Evolutionary conservation across 2,888 invertebrate genomes (phyloP), one percentile per base, ranked within the genome.

Genomic region (Thyatira batis): DNA sequence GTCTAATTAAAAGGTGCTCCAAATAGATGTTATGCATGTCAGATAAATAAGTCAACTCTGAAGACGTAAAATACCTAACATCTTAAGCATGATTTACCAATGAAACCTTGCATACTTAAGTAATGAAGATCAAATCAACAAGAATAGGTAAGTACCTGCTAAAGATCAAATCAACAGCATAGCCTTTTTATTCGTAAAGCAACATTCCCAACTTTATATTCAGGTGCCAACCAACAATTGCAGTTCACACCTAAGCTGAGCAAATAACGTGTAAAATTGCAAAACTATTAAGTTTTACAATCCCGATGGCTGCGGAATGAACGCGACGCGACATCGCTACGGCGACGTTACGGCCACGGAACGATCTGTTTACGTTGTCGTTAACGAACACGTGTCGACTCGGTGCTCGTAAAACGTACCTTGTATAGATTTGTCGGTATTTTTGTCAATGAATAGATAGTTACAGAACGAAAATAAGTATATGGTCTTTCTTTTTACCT

Each of bases 361-460:
- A 75, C 73, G 76, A 77, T 69, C 75, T 71, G 76, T 78, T 77
- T 74, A 76, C 73, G 69, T 71, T 49, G 71, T 58, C 63, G 71
- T 77, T 76, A 77, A 78, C 73, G 71, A 76, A 76, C 72, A 73
- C 73, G 71, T 71, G 71, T 73, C 69, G 63, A 65, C 61, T 60
- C 52, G 50, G 51, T 50, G 55, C 51, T 68, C 73, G 73, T 80
- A 76, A 80, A 80, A 70, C 63, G 68, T 68, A 67, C 61, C 63
- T 58, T 65, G 65, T 67, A 67, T 66, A 71, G 66, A 67, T 71
- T 69, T 58, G 65, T 33, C 23, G 52, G 50, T 57, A 57, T 50
- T 61, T 63, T 54, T 53, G 58, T 45, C 50, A 17, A 17, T 21
- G 48, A 30, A 53, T 55, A 8, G 2, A 17, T 39, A 33, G 13